Base-by-base conservation (phyloP, 2,113 vertebrate species). In the Suncus etruscus region DNA sequence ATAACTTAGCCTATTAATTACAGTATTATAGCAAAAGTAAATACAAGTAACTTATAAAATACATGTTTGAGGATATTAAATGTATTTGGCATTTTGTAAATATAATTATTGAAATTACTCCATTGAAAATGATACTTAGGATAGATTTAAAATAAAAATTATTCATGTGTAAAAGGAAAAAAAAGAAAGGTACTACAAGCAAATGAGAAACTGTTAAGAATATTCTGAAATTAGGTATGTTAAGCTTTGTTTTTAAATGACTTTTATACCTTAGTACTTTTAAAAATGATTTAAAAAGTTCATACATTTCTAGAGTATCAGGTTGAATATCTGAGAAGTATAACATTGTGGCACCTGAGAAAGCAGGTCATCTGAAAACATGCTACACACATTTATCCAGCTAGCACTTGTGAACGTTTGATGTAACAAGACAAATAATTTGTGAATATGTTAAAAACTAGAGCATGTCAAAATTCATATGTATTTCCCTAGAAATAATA, bases 261-360 rank as follows among this genome's bases (percentile, higher is more conserved):
- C 89, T 75, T 89, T 74, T 85, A 69, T 48, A 81, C 16, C 3
- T 68, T 61, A 29, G 15, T 39, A 69, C 27, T 54, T 90, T 90
- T 91, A 81, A 95, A 91, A 85, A 69, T 1, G n/a, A 75, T 51
- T 82, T 7, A 50, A 45, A 25, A 91, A 85, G 82, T 78, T 6
- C 8, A 69, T 84, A 50, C 66, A 8, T 68, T 94, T 50, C 58
- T 32, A 50, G 65, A 78, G 29, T 87, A 22, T 66, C 85, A 92
- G 39, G 16, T 89, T 0, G 9, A 78, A 74, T 45, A 94, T 48
- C 39, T 96, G 65, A 89, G 70, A 47, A 69, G 54, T 76, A 72
- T 45, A 80, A 74, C 31, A 70, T 0, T 39, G 22, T 27, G 27
- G 32, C 25, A 89, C 91, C 39, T 75, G 65, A 25, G 16, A 70